Evolutionary conservation across 1,140 invertebrate genomes (phyloP), one percentile per base, ranked within the genome.

Genomic region (Drosophila triauraria): DNA sequence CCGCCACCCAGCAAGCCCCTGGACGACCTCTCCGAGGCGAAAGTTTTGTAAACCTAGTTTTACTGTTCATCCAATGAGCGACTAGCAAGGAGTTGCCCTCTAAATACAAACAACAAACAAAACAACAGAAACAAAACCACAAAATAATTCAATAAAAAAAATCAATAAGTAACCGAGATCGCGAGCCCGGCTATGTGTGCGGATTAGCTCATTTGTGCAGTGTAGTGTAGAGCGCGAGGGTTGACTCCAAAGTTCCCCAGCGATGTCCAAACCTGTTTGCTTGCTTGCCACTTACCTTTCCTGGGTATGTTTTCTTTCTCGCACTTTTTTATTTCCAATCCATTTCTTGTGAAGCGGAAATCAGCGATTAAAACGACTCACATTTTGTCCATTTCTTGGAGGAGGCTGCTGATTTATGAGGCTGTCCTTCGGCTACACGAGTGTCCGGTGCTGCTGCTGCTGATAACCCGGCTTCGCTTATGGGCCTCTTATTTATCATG

Each of bases 11-110:
- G 64, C 78, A 91, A 91, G 71, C 90, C 90, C 40, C 57, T 91
- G 77, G 90, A 91, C 48, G 90, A 91, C 68, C 76, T 91, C 57
- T 82, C 80, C 53, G 90, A 91, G 74, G 71, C 85, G 43, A 91
- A 91, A 82, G 90, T 90, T 84, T 48, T 91, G 90, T 91, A 91
- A 91, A 91, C 68, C 82, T 86, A 87, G 88, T 88, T 88, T 83
- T 80, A 84, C 84, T 84, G 75, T 91, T 77, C 75, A 90, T 79
- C 65, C 72, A 78, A 86, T 76, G 58, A 81, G 75, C 67, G 77
- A 78, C 76, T 63, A 63, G 46, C 51, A 44, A 63, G 42, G 59
- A 64, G 75, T 87, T 80, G 82, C 69, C 79, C 59, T 60, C 60
- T 56, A 87, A 87, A 87, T 85, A 90, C 67, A 81, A 56, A 90